Evolutionary conservation across 2,113 vertebrate species (phyloP), one percentile per base, ranked within the genome.

Genomic region (Calcarius ornatus): DNA sequence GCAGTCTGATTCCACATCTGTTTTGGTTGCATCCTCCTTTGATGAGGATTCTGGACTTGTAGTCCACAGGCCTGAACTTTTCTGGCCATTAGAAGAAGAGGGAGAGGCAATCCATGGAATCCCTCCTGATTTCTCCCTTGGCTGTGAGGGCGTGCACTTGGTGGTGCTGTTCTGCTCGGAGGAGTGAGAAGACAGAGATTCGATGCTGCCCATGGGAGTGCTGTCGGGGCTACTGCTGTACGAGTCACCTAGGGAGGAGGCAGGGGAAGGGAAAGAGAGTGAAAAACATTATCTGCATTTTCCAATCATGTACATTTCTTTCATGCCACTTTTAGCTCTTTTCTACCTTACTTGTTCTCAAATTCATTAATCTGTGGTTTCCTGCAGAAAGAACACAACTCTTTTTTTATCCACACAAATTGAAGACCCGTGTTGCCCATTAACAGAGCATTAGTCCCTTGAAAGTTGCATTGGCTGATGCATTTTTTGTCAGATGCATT

Each of bases 131-230:
- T 98, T 98, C 66, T 98, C 98, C 94, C 98, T 96, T 86, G 98
- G 98, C 69, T 98, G 98, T 0, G 98, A 98, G 38, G 99, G 97
- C 0, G 97, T 81, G 0, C 98, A 97, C 92, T 98, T 99, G 38
- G 97, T 97, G 23, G 98, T 98, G 79, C 98, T 98, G 65, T 99
- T 99, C 94, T 99, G 99, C 90, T 99, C 99, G 0, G 99, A 99
- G n/a, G 99, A 99, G 96, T 99, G 99, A 14, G 99, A 99, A 60
- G 99, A 99, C 38, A 99, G 98, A 8, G 99, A 99, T 91, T 99
- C 99, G 50, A 99, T 98, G 97, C 99, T 99, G 90, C 99, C 99
- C 98, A 99, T 99, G 1, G 99, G 99, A 2, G 99, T 99, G 53
- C 99, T 99, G 96, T 99, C 98, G 1, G 99, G 98, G 88, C 99